phyloP scores from a whole-genome alignment of 2,797 vertebrate genomes.

The Agapornis canus region DNA sequence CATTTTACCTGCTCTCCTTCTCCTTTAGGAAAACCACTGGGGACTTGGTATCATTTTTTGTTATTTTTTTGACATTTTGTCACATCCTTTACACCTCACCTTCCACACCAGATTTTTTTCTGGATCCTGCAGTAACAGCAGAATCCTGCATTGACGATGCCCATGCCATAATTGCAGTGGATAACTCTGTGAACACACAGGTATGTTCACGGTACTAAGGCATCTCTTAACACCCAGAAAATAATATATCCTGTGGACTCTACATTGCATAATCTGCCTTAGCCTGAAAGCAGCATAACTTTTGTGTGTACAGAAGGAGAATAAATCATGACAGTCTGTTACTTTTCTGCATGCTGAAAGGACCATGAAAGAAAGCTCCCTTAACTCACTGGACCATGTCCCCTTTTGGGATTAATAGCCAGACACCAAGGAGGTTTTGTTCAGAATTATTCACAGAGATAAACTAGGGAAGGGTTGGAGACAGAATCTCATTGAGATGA shows the following conservation, averaged over 20 bases:
- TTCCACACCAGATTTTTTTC: not conserved
- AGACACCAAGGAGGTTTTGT: not conserved
- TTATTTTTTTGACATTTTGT: not conserved
- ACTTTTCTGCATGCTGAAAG: not conserved
- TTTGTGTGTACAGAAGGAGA: not conserved
- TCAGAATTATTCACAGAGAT: not conserved
- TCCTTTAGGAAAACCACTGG: not conserved
- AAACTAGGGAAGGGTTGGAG: not conserved
- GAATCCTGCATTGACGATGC: not conserved
- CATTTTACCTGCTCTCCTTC: not conserved
- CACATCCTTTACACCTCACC: not conserved
- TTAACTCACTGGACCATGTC: not conserved
- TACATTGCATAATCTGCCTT: rapidly evolving
- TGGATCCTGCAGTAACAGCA: not conserved
- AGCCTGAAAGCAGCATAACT: not conserved
- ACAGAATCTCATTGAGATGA: constrained; percentile 4
- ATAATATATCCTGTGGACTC: not conserved
- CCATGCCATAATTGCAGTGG: not conserved
- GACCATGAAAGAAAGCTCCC: not conserved
- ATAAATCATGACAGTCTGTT: not conserved
- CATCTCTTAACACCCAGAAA: not conserved
- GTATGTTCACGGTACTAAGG: not conserved
- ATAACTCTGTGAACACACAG: not conserved
- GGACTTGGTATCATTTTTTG: not conserved
- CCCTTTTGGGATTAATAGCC: not conserved